These are phyloP conservation scores for Decapterus maruadsi DNA, from an alignment of 2,797 vertebrate species.

Conservation along the genomic window DNA sequence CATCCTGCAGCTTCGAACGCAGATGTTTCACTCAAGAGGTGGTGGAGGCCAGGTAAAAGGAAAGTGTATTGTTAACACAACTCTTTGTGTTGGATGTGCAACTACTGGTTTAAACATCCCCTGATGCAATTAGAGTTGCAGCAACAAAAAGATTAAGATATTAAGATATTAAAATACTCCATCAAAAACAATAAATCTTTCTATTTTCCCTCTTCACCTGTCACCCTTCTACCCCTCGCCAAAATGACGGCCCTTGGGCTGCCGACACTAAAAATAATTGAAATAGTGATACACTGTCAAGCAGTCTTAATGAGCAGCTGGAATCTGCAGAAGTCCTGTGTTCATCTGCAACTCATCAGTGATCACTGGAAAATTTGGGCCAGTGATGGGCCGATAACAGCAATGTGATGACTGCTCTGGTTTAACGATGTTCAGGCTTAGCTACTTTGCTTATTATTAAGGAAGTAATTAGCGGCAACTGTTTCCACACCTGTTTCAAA, in stretches of 20 bases:
- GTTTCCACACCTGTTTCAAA: constrained; percentile 11
- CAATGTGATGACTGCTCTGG: constrained; percentile 19
- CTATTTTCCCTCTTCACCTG: constrained; percentile 15
- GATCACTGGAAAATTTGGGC: constrained; percentile 46
- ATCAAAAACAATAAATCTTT: too few species aligned
- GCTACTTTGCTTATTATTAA: constrained; percentile 17
- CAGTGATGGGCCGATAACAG: constrained; percentile 39
- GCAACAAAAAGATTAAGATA: neutral
- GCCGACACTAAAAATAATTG: constrained; percentile 71
- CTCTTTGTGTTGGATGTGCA: neutral
- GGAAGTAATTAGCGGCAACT: constrained; percentile 10
- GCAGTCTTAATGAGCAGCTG: constrained; percentile 72
- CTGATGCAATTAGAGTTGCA: neutral
- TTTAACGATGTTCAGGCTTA: constrained; percentile 33
- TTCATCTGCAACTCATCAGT: constrained; percentile 52
- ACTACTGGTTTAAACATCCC: neutral
- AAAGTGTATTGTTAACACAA: neutral
- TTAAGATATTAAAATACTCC: too few species aligned
- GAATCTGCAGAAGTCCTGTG: constrained; percentile 48
- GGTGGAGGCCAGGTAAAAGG: neutral
- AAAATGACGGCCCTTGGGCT: constrained; percentile 57
- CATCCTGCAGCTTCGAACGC: neutral
- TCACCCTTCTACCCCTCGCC: constrained; percentile 35
- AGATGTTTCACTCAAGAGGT: too few species aligned
- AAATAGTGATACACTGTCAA: constrained; percentile 71